phyloP scores from a whole-genome alignment of 30 jellyfish, hydroid and myxozoan genomes.

The Cassiopea xamachana region DNA sequence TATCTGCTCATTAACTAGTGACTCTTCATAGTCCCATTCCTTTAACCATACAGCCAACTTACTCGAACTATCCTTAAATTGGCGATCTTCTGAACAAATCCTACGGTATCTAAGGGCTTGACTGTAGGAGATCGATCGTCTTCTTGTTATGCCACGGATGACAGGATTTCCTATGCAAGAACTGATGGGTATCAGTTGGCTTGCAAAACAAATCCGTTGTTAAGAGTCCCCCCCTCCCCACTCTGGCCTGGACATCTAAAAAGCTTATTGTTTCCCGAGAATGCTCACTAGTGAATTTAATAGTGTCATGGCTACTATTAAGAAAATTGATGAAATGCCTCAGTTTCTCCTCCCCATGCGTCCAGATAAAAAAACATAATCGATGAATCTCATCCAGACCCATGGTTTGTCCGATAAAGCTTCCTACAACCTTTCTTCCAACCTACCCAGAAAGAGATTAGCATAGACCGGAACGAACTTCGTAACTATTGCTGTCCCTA shows the following conservation, averaged over 20 bases:
- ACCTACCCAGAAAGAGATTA: slow-evolving; percentile 34
- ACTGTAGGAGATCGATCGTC: background rate
- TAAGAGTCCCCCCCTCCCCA: background rate
- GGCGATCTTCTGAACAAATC: slow-evolving; percentile 16
- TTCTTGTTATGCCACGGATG: background rate
- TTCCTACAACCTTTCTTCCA: slow-evolving; percentile 48
- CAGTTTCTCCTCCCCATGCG: slow-evolving; percentile 54
- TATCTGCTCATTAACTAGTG: slow-evolving; percentile 22
- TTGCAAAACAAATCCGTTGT: background rate
- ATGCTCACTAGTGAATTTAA: background rate
- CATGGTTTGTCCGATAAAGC: slow-evolving; percentile 30
- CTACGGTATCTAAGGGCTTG: slow-evolving; percentile 14
- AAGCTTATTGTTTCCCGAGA: slow-evolving; percentile 19
- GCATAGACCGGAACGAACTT: slow-evolving; percentile 1
- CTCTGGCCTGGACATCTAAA: slow-evolving; percentile 34
- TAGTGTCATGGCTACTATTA: background rate
- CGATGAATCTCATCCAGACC: slow-evolving; percentile 63
- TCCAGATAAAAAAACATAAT: slow-evolving; percentile 45
- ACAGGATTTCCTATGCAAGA: slow-evolving; percentile 4
- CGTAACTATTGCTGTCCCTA: background rate
- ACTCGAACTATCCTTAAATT: background rate
- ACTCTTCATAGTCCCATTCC: background rate
- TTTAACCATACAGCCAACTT: background rate
- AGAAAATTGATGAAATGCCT: slow-evolving; percentile 23
- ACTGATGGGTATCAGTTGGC: slow-evolving; percentile 38